Evolutionary conservation across 1,140 invertebrate species (phyloP), one percentile per base, ranked within the genome.

Genomic region (Glossosoma conforme): DNA sequence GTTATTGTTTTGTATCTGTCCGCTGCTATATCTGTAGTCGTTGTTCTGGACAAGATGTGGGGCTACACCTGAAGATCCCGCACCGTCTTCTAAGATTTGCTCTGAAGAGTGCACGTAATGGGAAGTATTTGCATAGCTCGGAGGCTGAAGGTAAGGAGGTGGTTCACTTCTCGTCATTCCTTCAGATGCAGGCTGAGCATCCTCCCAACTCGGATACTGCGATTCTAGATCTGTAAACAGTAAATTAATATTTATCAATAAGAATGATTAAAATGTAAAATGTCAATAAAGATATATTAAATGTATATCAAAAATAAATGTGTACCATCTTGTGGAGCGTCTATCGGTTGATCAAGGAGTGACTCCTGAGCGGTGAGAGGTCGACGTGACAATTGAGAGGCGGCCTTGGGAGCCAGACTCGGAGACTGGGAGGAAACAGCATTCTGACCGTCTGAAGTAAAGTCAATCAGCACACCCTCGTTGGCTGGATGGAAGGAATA

Each of bases 271-370:
- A 21, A 5, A 46, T 32, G 6, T 19, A 48, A 17, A 18, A 18
- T 45, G 25, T 14, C 6, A 24, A 11, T 30, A 46, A 18, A 36
- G 13, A 5, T 36, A 18, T n/a, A n/a, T n/a, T n/a, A n/a, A n/a
- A n/a, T n/a, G n/a, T n/a, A n/a, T 19, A 30, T 18, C 17, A 37
- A 35, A 22, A 11, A 42, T 25, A 19, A 35, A 41, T 13, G 46
- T 17, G 14, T 28, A 58, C 56, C 56, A 44, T 54, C 52, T 44
- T 72, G 65, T 3, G 79, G 78, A 32, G 80, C 76, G 62, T 89
- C 85, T 33, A 89, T 89, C 0, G 86, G 86, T 52, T 87, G 84
- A 62, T 89, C 87, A 0, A 89, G 66, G 51, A 90, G 76, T 28
- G 85, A 87, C 9, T 82, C 68, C 1, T 66, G 45, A 62, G 62